phyloP scores from a whole-genome alignment of 2,888 invertebrate species.

The Toxonevra muliebris region DNA sequence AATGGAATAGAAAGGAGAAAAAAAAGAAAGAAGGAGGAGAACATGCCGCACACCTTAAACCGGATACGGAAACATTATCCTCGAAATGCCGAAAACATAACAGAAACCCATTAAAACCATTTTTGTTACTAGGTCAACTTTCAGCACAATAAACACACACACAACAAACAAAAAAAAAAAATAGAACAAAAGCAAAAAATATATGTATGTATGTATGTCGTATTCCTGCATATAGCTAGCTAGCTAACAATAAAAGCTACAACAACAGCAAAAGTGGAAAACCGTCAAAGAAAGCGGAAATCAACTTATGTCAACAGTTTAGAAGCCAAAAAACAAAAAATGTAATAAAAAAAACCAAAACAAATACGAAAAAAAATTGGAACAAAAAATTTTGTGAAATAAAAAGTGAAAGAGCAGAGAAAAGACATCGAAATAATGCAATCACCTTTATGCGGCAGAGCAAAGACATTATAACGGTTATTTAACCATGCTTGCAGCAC shows the following conservation, averaged over 20 bases:
- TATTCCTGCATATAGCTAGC: constrained; percentile 7
- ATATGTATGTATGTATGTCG: not conserved
- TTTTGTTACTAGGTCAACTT: constrained; percentile 40
- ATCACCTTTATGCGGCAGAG: too few species aligned
- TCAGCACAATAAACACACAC: constrained; percentile 36
- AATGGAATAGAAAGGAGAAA: not conserved
- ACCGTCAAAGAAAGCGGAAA: constrained; percentile 34
- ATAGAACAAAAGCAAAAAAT: too few species aligned
- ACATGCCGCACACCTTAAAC: constrained; percentile 38
- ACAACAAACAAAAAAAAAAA: constrained; percentile 15
- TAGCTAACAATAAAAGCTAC: constrained; percentile 13
- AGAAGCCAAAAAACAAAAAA: constrained; percentile 41
- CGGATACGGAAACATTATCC: constrained; percentile 45
- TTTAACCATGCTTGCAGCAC: too few species aligned
- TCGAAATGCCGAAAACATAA: constrained; percentile 40
- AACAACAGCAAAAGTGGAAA: not conserved
- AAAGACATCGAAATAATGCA: too few species aligned
- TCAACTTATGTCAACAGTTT: constrained; percentile 56
- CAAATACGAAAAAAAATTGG: not conserved
- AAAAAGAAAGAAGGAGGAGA: too few species aligned
- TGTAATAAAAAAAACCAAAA: not conserved
- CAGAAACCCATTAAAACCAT: constrained; percentile 34
- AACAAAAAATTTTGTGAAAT: too few species aligned
- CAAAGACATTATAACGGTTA: too few species aligned
- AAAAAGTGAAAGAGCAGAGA: too few species aligned